Base-by-base conservation (phyloP, 2,113 vertebrate species). In the Anarrhichthys ocellatus region DNA sequence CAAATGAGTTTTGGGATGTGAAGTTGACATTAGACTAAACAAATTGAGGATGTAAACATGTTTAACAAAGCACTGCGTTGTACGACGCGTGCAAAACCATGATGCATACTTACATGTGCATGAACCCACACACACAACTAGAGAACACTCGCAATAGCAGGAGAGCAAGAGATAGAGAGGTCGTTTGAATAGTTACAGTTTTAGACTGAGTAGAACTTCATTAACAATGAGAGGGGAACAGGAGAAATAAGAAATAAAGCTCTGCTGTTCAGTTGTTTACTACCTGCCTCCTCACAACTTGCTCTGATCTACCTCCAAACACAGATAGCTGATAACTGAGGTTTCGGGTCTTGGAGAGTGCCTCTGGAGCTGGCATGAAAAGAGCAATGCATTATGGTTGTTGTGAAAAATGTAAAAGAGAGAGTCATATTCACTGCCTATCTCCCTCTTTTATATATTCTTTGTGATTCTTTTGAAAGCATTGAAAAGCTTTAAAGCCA, bases 281-380 rank as follows among this genome's bases (percentile, higher is more conserved):
- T 63, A 70, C 15, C 56, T 66, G 56, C 44, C 76, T 59, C 20
- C 13, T 44, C 72, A 50, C 42, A 50, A 18, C 38, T 46, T 61
- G n/a, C 83, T 88, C 63, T 82, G 36, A 73, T 69, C 62, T 75
- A 27, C 36, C 54, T 65, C 73, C 61, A 75, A 65, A 77, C 67
- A 24, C 13, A 73, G 38, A n/a, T 1, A 18, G 56, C 29, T 83
- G 72, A 82, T 67, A 62, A 36, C 68, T 42, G n/a, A 46, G 36
- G 18, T 58, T 75, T 68, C 64, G 6, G 32, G 50, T 64, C 40
- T 54, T 4, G 6, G 42, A 81, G 65, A 81, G 38, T 24, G 56
- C 13, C 9, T 40, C 67, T 70, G 61, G 32, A 70, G 29, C 29
- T 29, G 42, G 27, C 48, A 72, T 73, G 61, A 80, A 79, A 52